phyloP scores from a whole-genome alignment of 2,113 vertebrate genomes.

The Anoura caudifer region DNA sequence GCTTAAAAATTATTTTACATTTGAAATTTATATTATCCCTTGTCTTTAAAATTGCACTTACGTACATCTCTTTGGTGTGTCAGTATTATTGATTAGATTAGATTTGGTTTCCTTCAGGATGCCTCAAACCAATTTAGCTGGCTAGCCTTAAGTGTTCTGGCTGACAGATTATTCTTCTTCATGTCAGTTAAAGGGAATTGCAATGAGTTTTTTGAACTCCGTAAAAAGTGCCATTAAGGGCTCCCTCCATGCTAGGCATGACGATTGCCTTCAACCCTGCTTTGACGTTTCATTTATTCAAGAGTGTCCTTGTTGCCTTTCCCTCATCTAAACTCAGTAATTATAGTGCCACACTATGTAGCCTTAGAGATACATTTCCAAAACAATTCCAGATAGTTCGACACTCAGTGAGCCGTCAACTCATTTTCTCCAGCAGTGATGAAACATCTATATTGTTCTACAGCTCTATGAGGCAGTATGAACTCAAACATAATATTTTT shows the following conservation, averaged over 20 bases:
- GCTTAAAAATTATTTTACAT: not conserved
- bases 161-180: constrained; percentile 42
- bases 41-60: not conserved
- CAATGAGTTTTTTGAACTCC: constrained; percentile 33
- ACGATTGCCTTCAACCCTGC: constrained; percentile 19
- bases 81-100: constrained; percentile 42
- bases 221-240: constrained; percentile 23
- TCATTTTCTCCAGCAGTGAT: not conserved
- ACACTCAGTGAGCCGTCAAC: not conserved
- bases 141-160: constrained; percentile 39
- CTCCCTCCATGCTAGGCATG: constrained; percentile 14
- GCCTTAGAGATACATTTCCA: not conserved
- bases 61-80: not conserved
- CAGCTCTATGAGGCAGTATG: not conserved
- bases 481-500: not conserved
- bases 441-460: not conserved
- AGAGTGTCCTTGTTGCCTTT: constrained; percentile 5
- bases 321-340: constrained; percentile 7
- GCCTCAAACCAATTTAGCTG: constrained; percentile 24
- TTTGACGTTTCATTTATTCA: constrained; percentile 48
- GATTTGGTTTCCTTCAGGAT: constrained; percentile 47
- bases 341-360: not conserved
- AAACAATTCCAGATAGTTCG: not conserved
- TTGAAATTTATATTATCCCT: not conserved
- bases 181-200: constrained; percentile 43